These are phyloP conservation scores for Lepidotrigona ventralis DNA, from an alignment of 1,140 invertebrate genomes.

Conservation along the genomic window DNA sequence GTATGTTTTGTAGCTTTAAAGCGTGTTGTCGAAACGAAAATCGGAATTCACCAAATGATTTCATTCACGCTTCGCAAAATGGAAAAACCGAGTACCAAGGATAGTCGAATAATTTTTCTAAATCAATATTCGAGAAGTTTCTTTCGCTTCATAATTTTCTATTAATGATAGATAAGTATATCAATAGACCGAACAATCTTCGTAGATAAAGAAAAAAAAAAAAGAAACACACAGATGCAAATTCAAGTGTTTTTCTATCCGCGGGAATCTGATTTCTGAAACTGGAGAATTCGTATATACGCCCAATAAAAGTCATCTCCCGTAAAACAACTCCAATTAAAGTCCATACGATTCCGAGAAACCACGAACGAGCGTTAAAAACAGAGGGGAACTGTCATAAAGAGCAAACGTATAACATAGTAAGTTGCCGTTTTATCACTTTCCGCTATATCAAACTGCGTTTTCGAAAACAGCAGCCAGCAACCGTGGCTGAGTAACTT, in stretches of 20 bases:
- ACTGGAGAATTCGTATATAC: neutral
- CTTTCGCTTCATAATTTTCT: too few relatives aligned
- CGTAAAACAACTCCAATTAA: neutral
- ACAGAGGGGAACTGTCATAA: neutral
- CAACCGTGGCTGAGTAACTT: neutral
- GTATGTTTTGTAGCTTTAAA: neutral
- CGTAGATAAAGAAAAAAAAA: too few relatives aligned
- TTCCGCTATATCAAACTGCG: neutral
- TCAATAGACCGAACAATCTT: too few relatives aligned
- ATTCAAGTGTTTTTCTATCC: too few relatives aligned
- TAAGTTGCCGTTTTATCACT: neutral
- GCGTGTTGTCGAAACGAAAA: neutral
- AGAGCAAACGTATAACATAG: neutral
- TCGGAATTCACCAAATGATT: neutral
- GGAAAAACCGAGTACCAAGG: neutral
- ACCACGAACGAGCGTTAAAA: neutral
- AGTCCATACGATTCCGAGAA: neutral
- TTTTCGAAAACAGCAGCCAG: neutral
- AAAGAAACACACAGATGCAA: too few relatives aligned
- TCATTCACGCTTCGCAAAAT: neutral
- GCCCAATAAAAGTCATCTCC: neutral
- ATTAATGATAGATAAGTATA: too few relatives aligned
- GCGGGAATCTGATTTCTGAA: neutral
- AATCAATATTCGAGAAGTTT: too few relatives aligned
- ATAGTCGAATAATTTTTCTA: neutral